Evolutionary conservation across 2,113 vertebrate species (phyloP).

Genomic region (Spheniscus mendiculus): DNA sequence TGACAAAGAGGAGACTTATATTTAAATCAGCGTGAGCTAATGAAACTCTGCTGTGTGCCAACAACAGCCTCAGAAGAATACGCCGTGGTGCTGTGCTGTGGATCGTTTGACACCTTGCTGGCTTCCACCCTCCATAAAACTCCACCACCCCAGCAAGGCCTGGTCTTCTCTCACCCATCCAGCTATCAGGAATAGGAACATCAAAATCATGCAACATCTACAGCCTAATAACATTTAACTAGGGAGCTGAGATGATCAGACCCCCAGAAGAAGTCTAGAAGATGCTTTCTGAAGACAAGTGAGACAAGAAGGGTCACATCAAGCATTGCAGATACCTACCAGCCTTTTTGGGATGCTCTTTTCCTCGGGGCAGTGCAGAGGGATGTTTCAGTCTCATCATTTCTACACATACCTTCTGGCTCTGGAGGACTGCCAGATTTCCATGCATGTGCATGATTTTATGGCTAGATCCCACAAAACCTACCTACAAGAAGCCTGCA

Average conservation of each 20-base stretch:
- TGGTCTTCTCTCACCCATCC: neutral
- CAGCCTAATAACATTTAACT: neutral
- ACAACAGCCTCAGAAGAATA: neutral
- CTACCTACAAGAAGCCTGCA: neutral
- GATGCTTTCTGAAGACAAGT: neutral
- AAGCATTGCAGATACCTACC: neutral
- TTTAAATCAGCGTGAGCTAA: neutral
- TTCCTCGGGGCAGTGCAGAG: neutral
- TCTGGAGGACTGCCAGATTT: neutral
- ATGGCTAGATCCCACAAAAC: neutral
- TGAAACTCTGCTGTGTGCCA: neutral
- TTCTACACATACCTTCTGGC: neutral
- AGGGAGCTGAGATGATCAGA: neutral
- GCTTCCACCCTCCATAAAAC: neutral
- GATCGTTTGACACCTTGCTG: neutral
- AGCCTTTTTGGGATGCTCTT: neutral
- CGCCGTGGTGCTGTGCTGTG: neutral
- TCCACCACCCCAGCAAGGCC: neutral
- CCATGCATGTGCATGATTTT: accelerated
- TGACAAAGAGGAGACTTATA: neutral
- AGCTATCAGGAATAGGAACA: neutral
- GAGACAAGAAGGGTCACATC: neutral
- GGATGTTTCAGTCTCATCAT: neutral
- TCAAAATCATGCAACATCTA: neutral
- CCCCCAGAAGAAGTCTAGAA: neutral